Conservation (phyloP, 2,797 vertebrate species). For the Chrysocyon brachyurus region DNA sequence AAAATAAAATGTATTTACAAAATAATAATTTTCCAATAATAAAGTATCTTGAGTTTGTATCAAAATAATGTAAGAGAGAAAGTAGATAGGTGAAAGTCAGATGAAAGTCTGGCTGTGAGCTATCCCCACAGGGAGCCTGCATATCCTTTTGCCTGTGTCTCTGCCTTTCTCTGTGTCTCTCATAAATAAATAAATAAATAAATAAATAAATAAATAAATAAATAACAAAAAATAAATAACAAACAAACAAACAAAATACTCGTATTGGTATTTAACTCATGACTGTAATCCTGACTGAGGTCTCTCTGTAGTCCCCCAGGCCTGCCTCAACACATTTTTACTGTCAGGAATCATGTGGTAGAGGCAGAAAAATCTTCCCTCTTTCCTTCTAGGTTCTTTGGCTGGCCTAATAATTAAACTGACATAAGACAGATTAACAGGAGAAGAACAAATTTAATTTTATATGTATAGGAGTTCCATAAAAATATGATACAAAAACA, state of each 20-base stretch:
- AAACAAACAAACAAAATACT: not conserved
- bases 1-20: too few relatives aligned
- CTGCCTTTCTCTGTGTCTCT: too few relatives aligned
- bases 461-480: not conserved
- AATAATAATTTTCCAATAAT: too few relatives aligned
- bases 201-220: too few relatives aligned
- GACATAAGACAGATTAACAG: not conserved
- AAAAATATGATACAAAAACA: not conserved
- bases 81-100: not conserved
- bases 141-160: too few relatives aligned
- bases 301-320: not conserved
- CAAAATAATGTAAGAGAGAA: not conserved
- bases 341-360: not conserved
- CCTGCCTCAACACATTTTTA: not conserved
- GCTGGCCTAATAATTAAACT: too few relatives aligned
- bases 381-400: not conserved
- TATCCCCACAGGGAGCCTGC: not conserved
- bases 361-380: not conserved
- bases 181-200: too few relatives aligned
- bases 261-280: not conserved
- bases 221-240: too few relatives aligned
- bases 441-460: not conserved
- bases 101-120: not conserved
- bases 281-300: not conserved
- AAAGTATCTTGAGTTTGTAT: not conserved